phyloP scores from a whole-genome alignment of 1,140 invertebrate species.

The Aphidius ervi region DNA sequence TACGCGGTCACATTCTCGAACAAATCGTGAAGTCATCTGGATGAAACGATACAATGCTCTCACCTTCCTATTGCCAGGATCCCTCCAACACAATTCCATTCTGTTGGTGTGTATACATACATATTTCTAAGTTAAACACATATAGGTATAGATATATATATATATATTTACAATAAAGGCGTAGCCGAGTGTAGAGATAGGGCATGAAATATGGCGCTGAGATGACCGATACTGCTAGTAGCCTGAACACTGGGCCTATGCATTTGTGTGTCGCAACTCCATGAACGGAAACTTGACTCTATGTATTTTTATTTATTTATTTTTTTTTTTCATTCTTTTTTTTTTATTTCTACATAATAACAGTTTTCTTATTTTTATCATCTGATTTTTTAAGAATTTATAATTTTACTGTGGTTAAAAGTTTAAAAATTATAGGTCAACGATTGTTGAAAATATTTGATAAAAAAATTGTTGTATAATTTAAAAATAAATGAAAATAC shows the following conservation, averaged over 20 bases:
- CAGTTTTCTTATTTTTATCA: slow-evolving; percentile 11
- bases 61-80: slow-evolving; percentile 15
- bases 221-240: slow-evolving; percentile 41
- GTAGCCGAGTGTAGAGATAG: slow-evolving; percentile 41
- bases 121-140: too few species aligned
- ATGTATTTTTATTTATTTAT: not conserved
- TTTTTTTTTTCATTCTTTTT: too few species aligned
- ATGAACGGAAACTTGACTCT: slow-evolving; percentile 25
- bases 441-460: not conserved
- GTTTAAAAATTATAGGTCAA: not conserved
- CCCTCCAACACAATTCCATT: too few species aligned
- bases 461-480: too few species aligned
- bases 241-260: slow-evolving; percentile 1
- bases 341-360: not conserved
- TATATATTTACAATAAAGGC: slow-evolving; percentile 30
- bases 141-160: too few species aligned
- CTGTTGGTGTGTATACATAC: too few species aligned
- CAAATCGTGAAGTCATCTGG: slow-evolving; percentile 34
- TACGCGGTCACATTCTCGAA: slow-evolving; percentile 31
- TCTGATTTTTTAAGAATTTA: slow-evolving; percentile 8
- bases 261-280: slow-evolving; percentile 13
- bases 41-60: slow-evolving; percentile 33
- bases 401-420: slow-evolving; percentile 6
- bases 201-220: slow-evolving; percentile 42
- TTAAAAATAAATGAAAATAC: too few species aligned